These are phyloP conservation scores for Cricetomys ansorgei DNA, from an alignment of 2,113 vertebrate species.

Conservation along the genomic window DNA sequence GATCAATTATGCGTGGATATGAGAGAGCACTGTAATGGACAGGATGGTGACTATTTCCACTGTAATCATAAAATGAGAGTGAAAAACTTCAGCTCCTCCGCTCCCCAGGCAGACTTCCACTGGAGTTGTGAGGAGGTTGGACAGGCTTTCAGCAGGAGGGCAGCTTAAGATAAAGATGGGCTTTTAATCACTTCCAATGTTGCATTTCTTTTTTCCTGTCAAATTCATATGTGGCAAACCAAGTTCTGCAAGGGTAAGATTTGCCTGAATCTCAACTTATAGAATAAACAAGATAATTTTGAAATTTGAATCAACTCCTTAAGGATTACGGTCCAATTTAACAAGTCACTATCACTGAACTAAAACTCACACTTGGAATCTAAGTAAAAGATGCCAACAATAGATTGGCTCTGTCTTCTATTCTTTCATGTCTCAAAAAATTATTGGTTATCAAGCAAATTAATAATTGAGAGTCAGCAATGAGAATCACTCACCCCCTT, in stretches of 20 bases:
- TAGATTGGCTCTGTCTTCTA: background rate
- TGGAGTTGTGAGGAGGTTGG: background rate
- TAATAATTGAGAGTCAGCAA: background rate
- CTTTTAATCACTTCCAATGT: background rate
- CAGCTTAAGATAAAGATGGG: background rate
- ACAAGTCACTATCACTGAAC: conserved; percentile 5
- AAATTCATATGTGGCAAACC: background rate
- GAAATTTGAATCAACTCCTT: background rate
- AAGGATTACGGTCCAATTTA: background rate
- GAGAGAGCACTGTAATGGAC: background rate
- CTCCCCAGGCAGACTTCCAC: background rate
- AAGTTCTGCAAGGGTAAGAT: background rate
- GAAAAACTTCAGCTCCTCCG: background rate
- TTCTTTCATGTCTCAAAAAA: background rate
- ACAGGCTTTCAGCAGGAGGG: background rate
- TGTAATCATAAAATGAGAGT: background rate
- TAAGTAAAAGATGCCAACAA: background rate
- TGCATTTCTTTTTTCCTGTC: background rate
- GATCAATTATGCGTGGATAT: background rate
- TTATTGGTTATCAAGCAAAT: background rate
- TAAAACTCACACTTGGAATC: background rate
- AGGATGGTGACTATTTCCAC: background rate
- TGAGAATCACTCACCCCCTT: background rate
- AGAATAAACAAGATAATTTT: background rate
- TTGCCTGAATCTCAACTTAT: background rate